Percentiles rank a stretch among this genome's conserved stretches.
Evolutionary conservation across 2,888 invertebrate species (phyloP).

Genomic region (Phaedon cochleariae): DNA sequence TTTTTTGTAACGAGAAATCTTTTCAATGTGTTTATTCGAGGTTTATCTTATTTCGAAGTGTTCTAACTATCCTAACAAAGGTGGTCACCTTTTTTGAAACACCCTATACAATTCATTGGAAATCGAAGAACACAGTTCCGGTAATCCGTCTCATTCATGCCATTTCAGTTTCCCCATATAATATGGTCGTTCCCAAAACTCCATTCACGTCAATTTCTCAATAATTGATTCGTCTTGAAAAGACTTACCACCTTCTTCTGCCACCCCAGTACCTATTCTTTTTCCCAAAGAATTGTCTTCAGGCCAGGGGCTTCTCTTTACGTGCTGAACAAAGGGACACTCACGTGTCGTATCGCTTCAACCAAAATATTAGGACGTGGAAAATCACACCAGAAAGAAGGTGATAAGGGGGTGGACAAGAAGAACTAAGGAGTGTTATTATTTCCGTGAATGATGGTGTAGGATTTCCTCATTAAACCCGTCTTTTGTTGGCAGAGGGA

Average conservation of each 20-base stretch:
- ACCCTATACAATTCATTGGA: not conserved
- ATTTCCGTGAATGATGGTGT: conserved; percentile 10
- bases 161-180: not conserved
- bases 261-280: conserved; percentile 1
- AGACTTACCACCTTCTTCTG: not conserved
- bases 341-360: conserved; percentile 26
- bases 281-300: conserved; percentile 27
- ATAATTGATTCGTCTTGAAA: not conserved
- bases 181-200: not conserved
- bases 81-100: too few relatives aligned
- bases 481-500: conserved; percentile 14
- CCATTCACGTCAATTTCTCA: not conserved
- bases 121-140: not conserved
- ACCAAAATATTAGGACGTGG: conserved; percentile 35
- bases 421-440: conserved; percentile 6
- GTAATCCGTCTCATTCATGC: not conserved
- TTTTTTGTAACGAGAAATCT: too few relatives aligned
- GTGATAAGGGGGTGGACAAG: conserved; percentile 12
- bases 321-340: conserved; percentile 26
- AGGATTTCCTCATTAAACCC: conserved; percentile 21
- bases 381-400: conserved; percentile 32
- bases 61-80: too few relatives aligned
- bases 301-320: conserved; percentile 26
- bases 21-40: too few relatives aligned
- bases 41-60: too few relatives aligned